Conservation (phyloP, 2,797 vertebrate genomes). For the Gallinago stenura region DNA sequence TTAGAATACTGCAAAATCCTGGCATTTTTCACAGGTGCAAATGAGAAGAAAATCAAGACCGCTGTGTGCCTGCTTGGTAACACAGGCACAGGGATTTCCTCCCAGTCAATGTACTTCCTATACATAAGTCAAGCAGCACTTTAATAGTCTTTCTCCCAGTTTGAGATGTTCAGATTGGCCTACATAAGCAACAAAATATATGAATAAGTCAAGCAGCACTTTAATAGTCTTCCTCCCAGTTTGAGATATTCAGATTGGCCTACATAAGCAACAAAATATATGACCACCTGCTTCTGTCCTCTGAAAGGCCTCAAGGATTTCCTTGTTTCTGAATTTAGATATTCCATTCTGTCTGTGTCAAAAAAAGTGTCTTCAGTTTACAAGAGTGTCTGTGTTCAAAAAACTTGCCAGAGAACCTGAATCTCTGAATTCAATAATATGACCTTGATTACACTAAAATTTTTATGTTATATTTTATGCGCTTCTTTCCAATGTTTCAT, state of each 20-base stretch:
- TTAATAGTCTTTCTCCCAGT: neutral
- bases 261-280: neutral
- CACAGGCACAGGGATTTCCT: neutral
- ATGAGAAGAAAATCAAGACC: neutral
- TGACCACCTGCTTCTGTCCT: neutral
- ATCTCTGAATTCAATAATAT: neutral
- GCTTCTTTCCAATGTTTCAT: neutral
- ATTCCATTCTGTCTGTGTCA: neutral
- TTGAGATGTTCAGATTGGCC: neutral
- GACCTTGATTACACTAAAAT: neutral
- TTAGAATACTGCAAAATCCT: neutral
- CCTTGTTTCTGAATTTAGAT: neutral
- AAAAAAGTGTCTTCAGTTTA: neutral
- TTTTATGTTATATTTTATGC: neutral
- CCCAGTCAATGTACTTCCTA: neutral
- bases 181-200: neutral
- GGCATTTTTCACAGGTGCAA: neutral
- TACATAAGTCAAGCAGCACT: neutral
- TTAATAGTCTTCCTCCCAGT: neutral
- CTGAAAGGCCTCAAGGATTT: neutral
- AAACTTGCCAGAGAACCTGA: neutral
- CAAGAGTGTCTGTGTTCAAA: neutral
- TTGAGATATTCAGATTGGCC: neutral
- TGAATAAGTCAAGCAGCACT: neutral
- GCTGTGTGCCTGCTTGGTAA: neutral